Conservation (phyloP, 64 coral and sea anemone species). For the Trachythela sp. region DNA sequence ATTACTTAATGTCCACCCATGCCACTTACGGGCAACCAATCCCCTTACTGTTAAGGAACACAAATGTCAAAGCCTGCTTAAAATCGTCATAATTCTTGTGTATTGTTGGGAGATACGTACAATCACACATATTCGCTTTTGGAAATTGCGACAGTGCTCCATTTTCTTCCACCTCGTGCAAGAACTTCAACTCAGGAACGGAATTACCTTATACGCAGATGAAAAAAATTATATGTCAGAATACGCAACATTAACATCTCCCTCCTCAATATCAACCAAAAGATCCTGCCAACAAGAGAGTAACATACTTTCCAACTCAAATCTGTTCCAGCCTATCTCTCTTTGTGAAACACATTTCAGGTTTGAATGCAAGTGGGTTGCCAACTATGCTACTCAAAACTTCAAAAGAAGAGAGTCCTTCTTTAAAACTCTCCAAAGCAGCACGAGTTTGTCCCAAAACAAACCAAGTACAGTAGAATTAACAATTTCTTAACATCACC, state of each 20-base stretch:
- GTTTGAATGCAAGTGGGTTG: neutral
- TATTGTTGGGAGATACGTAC: neutral
- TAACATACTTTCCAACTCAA: conserved; percentile 17
- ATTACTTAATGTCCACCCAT: too few species aligned
- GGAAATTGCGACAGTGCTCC: neutral
- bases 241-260: neutral
- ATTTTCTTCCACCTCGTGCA: neutral
- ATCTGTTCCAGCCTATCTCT: neutral
- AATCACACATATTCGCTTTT: neutral
- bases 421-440: neutral
- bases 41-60: neutral
- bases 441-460: neutral
- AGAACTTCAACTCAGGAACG: neutral
- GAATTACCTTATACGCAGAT: neutral
- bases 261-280: conserved; percentile 31
- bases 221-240: neutral
- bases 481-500: neutral
- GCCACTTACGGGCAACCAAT: neutral
- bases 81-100: neutral
- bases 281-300: conserved; percentile 35
- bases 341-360: neutral
- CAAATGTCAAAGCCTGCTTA: neutral
- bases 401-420: neutral
- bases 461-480: neutral
- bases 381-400: neutral